Evolutionary conservation across 2,888 invertebrate species (phyloP).

Genomic region (Adelognathus sp.): DNA sequence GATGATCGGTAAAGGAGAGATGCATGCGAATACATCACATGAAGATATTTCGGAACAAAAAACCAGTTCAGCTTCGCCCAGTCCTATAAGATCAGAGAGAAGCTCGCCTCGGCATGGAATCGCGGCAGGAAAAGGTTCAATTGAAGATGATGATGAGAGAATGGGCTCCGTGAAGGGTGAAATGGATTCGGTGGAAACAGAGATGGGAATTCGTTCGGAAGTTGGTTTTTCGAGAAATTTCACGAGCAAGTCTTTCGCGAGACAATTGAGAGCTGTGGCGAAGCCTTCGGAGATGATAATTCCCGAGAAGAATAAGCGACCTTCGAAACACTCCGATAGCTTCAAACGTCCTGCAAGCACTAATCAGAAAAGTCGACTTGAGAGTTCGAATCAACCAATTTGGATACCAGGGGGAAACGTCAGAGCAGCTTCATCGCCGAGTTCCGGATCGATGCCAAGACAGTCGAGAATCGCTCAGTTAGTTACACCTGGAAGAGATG

Average conservation of each 20-base stretch:
- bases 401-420: slow-evolving; percentile 58
- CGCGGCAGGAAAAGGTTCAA: not conserved
- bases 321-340: not conserved
- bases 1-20: not conserved
- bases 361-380: not conserved
- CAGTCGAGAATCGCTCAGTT: slow-evolving; percentile 22
- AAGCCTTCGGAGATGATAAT: slow-evolving; percentile 29
- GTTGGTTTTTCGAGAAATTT: not conserved
- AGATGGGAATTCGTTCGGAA: slow-evolving; percentile 9
- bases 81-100: not conserved
- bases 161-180: not conserved
- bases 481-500: not conserved
- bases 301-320: not conserved
- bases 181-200: slow-evolving; percentile 21
- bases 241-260: not conserved
- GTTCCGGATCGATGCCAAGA: not conserved
- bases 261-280: slow-evolving; percentile 3
- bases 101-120: slow-evolving; percentile 15
- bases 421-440: slow-evolving; percentile 48
- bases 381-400: slow-evolving; percentile 42
- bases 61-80: not conserved
- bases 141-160: not conserved
- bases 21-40: not conserved
- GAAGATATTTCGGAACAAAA: slow-evolving; percentile 1
- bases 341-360: not conserved